phyloP scores from a whole-genome alignment of 2,113 vertebrate species.

The Albula glossodonta region DNA sequence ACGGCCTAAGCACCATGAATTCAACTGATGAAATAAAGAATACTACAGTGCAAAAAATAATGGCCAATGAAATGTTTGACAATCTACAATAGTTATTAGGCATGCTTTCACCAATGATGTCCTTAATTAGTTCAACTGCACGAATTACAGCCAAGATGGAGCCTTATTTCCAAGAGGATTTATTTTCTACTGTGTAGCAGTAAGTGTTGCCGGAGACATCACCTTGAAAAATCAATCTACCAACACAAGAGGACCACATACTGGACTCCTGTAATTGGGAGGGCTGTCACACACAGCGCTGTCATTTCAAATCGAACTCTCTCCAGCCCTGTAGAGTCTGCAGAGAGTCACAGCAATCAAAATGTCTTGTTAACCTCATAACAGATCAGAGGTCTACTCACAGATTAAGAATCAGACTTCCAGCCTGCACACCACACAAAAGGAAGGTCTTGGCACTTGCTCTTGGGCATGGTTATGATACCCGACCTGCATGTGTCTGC shows the following conservation, averaged over 20 bases:
- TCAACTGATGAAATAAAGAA: neutral
- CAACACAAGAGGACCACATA: constrained; percentile 51
- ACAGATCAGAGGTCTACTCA: neutral
- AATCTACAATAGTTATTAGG: neutral
- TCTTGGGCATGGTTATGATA: neutral
- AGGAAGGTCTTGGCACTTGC: neutral
- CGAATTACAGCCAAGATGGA: constrained; percentile 20
- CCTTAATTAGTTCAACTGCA: neutral
- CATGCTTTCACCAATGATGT: neutral
- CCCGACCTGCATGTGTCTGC: neutral
- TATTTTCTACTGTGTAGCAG: constrained; percentile 19
- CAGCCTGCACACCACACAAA: neutral
- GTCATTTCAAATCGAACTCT: constrained; percentile 46
- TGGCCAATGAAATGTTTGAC: neutral
- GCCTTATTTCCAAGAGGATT: constrained; percentile 11
- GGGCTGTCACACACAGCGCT: constrained; percentile 46
- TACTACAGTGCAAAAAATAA: neutral
- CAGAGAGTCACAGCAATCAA: constrained; percentile 29
- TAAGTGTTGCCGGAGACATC: constrained; percentile 30
- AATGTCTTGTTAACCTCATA: constrained; percentile 19
- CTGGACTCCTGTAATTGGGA: constrained; percentile 47
- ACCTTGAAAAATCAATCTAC: constrained; percentile 44
- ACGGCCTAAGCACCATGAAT: neutral
- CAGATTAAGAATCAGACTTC: neutral
- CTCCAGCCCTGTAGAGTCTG: constrained; percentile 20